Evolutionary conservation across 1,140 invertebrate genomes (phyloP).

Genomic region (Pogonomyrmex californicus): DNA sequence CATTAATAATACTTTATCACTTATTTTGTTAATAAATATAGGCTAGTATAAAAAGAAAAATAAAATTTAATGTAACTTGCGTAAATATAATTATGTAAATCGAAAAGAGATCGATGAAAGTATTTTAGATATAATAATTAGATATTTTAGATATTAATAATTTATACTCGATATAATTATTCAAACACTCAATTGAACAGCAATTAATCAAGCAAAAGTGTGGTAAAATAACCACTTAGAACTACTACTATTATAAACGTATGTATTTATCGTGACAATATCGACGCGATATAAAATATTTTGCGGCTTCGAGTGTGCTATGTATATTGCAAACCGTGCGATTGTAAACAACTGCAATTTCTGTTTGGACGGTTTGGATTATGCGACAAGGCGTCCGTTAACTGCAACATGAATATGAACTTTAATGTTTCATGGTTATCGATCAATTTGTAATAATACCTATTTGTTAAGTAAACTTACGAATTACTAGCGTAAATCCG

Average conservation of each 20-base stretch:
- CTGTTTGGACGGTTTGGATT: slow-evolving; percentile 29
- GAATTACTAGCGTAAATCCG: not conserved
- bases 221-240: not conserved
- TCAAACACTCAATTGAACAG: not conserved
- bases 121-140: no score
- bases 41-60: no score
- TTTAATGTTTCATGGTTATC: slow-evolving; percentile 5
- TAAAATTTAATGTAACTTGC: not conserved
- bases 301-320: not conserved
- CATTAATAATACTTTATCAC: not conserved
- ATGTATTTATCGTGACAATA: slow-evolving; percentile 19
- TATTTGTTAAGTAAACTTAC: slow-evolving; percentile 22
- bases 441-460: slow-evolving; percentile 27
- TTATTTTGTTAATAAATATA: not conserved
- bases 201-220: slow-evolving; percentile 14
- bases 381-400: slow-evolving; percentile 30
- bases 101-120: not conserved
- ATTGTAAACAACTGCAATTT: slow-evolving; percentile 34
- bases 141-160: not conserved
- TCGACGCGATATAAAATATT: slow-evolving; percentile 46
- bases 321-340: not conserved
- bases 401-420: slow-evolving; percentile 13
- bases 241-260: not conserved
- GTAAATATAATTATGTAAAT: no score
- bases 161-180: not conserved